Evolutionary conservation across 1,140 invertebrate species (phyloP).

Genomic region (Antheraea mylitta): DNA sequence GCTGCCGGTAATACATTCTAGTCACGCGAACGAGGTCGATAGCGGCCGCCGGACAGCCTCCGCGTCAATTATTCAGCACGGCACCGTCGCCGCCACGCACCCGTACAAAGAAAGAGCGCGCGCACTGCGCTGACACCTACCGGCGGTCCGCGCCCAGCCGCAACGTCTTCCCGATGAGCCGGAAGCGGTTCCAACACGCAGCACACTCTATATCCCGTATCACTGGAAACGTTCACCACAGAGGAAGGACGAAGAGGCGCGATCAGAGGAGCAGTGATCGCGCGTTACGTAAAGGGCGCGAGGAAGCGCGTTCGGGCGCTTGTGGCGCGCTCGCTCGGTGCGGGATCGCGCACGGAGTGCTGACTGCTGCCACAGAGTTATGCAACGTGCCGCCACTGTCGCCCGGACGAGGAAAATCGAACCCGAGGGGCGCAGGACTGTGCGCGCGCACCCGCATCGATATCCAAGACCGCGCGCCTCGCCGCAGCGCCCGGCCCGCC

Average conservation of each 20-base stretch:
- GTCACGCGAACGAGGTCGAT: slow-evolving; percentile 72
- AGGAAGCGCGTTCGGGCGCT: slow-evolving; percentile 62
- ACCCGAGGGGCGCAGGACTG: slow-evolving; percentile 51
- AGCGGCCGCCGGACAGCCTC: slow-evolving; percentile 62
- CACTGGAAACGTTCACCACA: slow-evolving; percentile 54
- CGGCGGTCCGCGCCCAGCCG: slow-evolving; percentile 50
- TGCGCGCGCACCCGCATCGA: slow-evolving; percentile 69
- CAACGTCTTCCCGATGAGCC: slow-evolving; percentile 43
- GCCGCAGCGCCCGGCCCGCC: slow-evolving; percentile 31
- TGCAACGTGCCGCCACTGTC: slow-evolving; percentile 73
- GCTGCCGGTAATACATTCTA: slow-evolving; percentile 48
- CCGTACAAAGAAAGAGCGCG: slow-evolving; percentile 56
- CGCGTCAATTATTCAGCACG: slow-evolving; percentile 74
- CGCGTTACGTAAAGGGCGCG: slow-evolving; percentile 73
- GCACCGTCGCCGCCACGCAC: slow-evolving; percentile 47
- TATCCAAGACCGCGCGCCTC: slow-evolving; percentile 40
- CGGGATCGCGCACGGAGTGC: slow-evolving; percentile 71
- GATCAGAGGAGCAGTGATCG: slow-evolving; percentile 47
- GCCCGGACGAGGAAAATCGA: slow-evolving; percentile 67
- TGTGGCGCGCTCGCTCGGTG: slow-evolving; percentile 65
- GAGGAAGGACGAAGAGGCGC: slow-evolving; percentile 29
- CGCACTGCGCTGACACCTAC: slow-evolving; percentile 68
- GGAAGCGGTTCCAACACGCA: slow-evolving; percentile 42
- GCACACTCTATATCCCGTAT: slow-evolving; percentile 46
- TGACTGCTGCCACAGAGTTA: slow-evolving; percentile 68